These are phyloP conservation scores for Synanthedon myopaeformis DNA, from an alignment of 2,888 invertebrate genomes.

Conservation along the genomic window DNA sequence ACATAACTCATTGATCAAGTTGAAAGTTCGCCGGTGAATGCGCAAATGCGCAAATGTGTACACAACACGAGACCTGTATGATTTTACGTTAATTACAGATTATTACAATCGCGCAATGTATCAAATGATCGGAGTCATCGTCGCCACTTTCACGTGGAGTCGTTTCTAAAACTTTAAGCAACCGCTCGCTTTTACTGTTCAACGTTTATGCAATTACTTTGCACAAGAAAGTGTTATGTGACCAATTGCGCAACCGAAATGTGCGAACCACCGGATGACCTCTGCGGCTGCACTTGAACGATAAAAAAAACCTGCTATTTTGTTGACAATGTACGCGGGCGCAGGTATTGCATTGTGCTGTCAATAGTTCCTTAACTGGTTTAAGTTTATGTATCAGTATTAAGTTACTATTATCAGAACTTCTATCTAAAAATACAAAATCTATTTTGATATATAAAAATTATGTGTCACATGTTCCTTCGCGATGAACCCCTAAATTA, in stretches of 20 bases:
- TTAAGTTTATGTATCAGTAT: too few relatives aligned
- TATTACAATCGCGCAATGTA: conserved; percentile 2
- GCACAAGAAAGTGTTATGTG: background rate
- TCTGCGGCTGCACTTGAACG: too few relatives aligned
- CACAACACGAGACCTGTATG: background rate
- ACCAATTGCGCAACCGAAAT: conserved; percentile 3
- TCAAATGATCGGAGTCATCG: conserved; percentile 12
- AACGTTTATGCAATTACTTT: conserved; percentile 2
- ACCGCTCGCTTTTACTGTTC: conserved; percentile 9
- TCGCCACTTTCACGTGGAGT: conserved; percentile 13
- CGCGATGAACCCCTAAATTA: too few relatives aligned
- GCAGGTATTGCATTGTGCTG: too few relatives aligned
- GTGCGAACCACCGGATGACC: background rate
- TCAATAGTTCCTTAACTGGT: too few relatives aligned
- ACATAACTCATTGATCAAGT: background rate
- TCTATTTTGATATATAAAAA: too few relatives aligned
- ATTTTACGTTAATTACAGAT: background rate
- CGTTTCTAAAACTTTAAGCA: conserved; percentile 5
- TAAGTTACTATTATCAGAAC: too few relatives aligned
- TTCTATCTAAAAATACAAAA: too few relatives aligned
- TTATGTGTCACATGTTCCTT: too few relatives aligned
- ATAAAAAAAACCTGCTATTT: too few relatives aligned
- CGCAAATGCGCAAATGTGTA: too few relatives aligned
- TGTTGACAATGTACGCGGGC: too few relatives aligned
- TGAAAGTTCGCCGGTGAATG: background rate